Percentiles rank a stretch among this genome's conserved stretches.
Conservation (phyloP, 2,797 vertebrate species). For the Crax fasciolata region DNA sequence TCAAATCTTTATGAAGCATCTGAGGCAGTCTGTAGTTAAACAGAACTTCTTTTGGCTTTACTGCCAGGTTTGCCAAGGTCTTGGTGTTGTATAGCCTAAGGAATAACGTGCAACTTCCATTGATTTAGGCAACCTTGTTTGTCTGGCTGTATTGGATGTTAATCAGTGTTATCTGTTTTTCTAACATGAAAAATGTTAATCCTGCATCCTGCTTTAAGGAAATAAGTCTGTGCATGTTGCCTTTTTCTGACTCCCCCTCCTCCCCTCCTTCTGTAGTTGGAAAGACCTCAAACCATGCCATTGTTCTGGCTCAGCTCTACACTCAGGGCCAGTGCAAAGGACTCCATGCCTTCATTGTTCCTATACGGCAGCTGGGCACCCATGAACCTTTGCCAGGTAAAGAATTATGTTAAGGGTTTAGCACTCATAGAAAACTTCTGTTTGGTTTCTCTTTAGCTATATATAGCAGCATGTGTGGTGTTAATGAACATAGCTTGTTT, state of each 20-base stretch:
- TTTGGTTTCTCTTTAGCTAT: neutral
- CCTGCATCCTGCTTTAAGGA: neutral
- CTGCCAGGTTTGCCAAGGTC: neutral
- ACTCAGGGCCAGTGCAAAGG: slow-evolving; percentile 91
- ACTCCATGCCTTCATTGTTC: slow-evolving; percentile 96
- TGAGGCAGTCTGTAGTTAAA: neutral
- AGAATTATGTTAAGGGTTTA: neutral
- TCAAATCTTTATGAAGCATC: neutral
- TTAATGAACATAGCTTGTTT: neutral
- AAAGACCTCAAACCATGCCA: slow-evolving; percentile 95
- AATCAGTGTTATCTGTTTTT: neutral
- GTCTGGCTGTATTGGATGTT: neutral
- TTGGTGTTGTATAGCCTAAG: neutral
- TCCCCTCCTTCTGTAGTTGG: slow-evolving; percentile 86
- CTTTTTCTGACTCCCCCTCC: neutral
- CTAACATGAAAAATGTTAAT: neutral
- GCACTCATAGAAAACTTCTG: accelerated
- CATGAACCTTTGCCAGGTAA: slow-evolving; percentile 95
- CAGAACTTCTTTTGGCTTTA: neutral
- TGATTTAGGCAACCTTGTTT: neutral
- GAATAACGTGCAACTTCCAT: neutral
- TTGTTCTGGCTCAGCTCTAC: slow-evolving; percentile 95
- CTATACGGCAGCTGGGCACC: slow-evolving; percentile 90
- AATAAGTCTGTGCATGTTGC: neutral
- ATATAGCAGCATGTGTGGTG: neutral